Conservation (phyloP, 23 tunicate genomes). For the Botrylloides violaceus region DNA sequence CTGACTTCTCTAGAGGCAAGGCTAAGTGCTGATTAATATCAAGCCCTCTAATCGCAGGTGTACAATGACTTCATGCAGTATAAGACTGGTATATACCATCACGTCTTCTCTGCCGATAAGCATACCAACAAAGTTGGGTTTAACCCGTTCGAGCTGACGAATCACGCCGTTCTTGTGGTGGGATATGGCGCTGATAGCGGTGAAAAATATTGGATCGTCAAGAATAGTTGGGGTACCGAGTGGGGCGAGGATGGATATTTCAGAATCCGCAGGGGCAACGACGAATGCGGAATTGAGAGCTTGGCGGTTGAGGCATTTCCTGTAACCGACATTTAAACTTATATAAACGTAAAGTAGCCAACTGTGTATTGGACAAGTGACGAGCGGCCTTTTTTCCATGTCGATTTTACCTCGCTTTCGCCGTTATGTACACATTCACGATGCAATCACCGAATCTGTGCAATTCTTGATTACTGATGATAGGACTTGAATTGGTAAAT, state of each 20-base stretch:
- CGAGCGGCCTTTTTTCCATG: too few species aligned
- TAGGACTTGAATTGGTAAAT: too few species aligned
- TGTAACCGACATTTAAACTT: constrained; percentile 40
- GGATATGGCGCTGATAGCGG: constrained; percentile 84
- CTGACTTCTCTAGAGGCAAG: neutral
- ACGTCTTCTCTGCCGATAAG: constrained; percentile 28
- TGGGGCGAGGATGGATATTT: constrained; percentile 95
- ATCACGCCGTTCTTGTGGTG: constrained; percentile 90
- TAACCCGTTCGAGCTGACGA: constrained; percentile 92
- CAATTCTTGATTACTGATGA: too few species aligned
- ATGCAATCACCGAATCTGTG: too few species aligned
- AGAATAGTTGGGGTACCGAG: constrained; percentile 87
- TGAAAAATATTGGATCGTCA: constrained; percentile 90
- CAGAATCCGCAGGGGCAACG: constrained; percentile 69
- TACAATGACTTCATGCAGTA: constrained; percentile 77
- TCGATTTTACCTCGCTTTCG: too few species aligned
- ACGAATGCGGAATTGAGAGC: constrained; percentile 84
- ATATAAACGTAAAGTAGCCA: too few species aligned
- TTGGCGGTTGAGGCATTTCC: constrained; percentile 72
- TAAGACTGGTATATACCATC: constrained; percentile 85
- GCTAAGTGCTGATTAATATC: too few species aligned
- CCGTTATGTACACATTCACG: too few species aligned
- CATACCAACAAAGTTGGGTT: constrained; percentile 21
- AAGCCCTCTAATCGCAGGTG: constrained; percentile 34
- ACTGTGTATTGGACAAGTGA: too few species aligned